Percentiles rank a stretch among this genome's conserved stretches.
phyloP scores from a whole-genome alignment of 2,113 vertebrate species.

The Apeltes quadracus region DNA sequence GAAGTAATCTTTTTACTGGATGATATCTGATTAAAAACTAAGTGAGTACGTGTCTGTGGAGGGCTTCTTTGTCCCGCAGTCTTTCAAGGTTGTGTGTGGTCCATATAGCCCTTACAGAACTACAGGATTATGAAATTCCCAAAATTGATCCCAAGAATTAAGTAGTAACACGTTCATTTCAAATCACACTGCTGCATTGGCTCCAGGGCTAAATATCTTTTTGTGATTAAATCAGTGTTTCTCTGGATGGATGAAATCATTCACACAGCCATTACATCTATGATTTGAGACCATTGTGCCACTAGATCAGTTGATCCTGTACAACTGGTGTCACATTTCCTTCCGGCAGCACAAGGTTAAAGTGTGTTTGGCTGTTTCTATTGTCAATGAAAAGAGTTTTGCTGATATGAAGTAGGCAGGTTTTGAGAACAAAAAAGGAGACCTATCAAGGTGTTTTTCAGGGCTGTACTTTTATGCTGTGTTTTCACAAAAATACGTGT shows the following conservation, averaged over 20 bases:
- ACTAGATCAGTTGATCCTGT: background rate
- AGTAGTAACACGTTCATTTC: background rate
- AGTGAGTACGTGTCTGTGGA: too few species aligned
- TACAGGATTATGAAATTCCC: too few species aligned
- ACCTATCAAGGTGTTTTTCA: background rate
- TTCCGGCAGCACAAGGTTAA: background rate
- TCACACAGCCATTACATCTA: background rate
- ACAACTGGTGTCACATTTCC: background rate
- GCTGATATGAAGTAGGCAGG: background rate
- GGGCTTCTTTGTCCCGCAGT: too few species aligned
- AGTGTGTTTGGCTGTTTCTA: background rate
- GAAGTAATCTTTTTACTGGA: slow-evolving; percentile 46
- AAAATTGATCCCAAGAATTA: background rate
- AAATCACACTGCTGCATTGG: background rate
- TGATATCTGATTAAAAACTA: slow-evolving; percentile 24
- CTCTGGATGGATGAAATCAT: background rate
- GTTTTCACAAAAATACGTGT: background rate
- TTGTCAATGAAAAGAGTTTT: background rate
- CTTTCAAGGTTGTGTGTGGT: too few species aligned
- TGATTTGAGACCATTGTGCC: background rate
- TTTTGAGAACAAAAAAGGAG: background rate
- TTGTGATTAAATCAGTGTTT: background rate
- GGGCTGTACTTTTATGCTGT: background rate
- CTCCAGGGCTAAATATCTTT: too few species aligned
- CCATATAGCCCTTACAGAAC: too few species aligned